A percentile compares a stretch with the other conserved stretches of the same genome.
Conservation (phyloP, 2,797 vertebrate genomes). For the Acrossocheilus wenchowensis region DNA sequence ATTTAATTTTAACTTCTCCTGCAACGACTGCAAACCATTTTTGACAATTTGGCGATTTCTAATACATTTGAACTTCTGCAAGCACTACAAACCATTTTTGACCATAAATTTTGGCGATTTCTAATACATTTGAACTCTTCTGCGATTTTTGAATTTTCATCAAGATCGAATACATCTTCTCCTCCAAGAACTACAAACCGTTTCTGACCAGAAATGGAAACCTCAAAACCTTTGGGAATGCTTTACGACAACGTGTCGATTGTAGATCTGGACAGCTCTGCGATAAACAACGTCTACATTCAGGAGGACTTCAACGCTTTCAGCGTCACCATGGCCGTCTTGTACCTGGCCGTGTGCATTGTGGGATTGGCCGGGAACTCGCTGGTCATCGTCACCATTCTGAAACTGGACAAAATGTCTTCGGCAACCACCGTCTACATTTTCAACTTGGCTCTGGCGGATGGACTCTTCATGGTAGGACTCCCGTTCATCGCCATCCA, state of each 20-base stretch:
- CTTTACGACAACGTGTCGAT: constrained; percentile 54
- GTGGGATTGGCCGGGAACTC: constrained; percentile 76
- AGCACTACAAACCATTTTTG: neutral
- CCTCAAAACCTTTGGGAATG: constrained; percentile 34
- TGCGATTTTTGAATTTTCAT: neutral
- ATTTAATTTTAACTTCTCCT: neutral
- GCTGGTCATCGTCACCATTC: constrained; percentile 73
- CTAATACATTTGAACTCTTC: neutral
- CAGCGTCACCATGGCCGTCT: constrained; percentile 68
- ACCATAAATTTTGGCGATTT: neutral
- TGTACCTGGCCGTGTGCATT: constrained; percentile 76
- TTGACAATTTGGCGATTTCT: neutral
- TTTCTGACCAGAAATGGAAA: constrained; percentile 65
- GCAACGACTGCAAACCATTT: neutral
- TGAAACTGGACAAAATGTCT: constrained; percentile 78
- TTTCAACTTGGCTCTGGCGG: constrained; percentile 80
- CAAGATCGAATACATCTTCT: neutral
- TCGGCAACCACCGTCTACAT: constrained; percentile 80
- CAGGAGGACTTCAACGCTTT: constrained; percentile 57
- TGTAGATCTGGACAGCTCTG: constrained; percentile 45
- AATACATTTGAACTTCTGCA: neutral
- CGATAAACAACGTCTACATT: constrained; percentile 58
- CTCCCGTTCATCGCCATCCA: constrained; percentile 80
- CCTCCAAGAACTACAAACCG: neutral
- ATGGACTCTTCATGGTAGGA: constrained; percentile 82